Conservation (phyloP, 2,113 vertebrate species). For the Brachionichthys hirsutus region DNA sequence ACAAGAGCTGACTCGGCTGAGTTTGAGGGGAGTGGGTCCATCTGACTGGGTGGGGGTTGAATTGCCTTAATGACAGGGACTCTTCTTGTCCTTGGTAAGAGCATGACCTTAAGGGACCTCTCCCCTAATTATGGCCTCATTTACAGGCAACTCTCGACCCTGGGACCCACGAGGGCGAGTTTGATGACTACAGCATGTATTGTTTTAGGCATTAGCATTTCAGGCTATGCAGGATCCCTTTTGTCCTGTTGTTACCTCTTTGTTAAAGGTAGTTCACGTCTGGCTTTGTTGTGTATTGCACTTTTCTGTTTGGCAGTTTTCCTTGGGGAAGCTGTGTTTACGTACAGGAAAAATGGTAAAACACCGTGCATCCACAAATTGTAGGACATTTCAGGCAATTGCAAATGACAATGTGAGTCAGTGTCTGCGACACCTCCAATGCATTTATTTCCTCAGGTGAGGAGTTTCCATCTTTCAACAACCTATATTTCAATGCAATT, state of each 20-base stretch:
- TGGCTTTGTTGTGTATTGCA: not conserved
- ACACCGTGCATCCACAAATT: constrained; percentile 22
- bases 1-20: not conserved
- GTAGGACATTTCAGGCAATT: constrained; percentile 41
- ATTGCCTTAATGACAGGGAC: constrained; percentile 51
- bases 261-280: constrained; percentile 17
- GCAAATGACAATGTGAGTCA: constrained; percentile 46
- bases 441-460: constrained; percentile 59
- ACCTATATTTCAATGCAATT: constrained; percentile 68
- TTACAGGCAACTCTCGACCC: constrained; percentile 34
- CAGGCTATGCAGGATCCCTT: constrained; percentile 9
- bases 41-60: constrained; percentile 1
- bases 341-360: constrained; percentile 3
- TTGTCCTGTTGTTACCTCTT: constrained; percentile 18
- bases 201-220: constrained; percentile 47
- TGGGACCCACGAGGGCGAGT: constrained; percentile 16
- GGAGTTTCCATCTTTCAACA: constrained; percentile 61
- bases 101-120: constrained; percentile 43
- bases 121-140: constrained; percentile 44
- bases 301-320: not conserved
- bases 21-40: not conserved
- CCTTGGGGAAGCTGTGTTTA: constrained; percentile 6
- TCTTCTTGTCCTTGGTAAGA: constrained; percentile 23
- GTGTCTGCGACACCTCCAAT: constrained; percentile 33
- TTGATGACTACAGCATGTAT: constrained; percentile 19